A percentile compares a stretch with the other conserved stretches of the same genome.
phyloP scores from a whole-genome alignment of 2,797 vertebrate genomes.

The Valencia hispanica region DNA sequence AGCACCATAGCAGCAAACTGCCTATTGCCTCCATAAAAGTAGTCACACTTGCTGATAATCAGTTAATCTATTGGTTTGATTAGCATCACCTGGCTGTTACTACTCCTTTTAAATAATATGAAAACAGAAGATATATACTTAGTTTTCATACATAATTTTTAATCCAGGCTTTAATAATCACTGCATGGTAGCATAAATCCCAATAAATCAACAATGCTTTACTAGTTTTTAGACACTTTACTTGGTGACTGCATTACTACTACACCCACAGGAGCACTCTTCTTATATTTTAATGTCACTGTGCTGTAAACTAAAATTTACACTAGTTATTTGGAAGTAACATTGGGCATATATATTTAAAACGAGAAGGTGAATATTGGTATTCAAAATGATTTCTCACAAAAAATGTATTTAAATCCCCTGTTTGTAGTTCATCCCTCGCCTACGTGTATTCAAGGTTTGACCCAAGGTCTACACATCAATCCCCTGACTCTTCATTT shows the following conservation, averaged over 20 bases:
- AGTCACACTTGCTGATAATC: background rate
- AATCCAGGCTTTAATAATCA: background rate
- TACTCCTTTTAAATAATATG: background rate
- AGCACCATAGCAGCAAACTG: too few species aligned
- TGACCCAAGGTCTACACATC: conserved; percentile 6
- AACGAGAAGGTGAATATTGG: background rate
- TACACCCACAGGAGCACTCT: background rate
- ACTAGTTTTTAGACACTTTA: background rate
- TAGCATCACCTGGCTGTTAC: background rate
- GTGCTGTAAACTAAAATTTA: background rate
- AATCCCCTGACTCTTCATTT: conserved; percentile 9
- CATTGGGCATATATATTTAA: background rate
- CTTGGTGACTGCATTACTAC: background rate
- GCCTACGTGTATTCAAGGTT: background rate
- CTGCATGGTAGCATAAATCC: background rate
- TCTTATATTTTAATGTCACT: background rate
- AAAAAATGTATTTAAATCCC: background rate
- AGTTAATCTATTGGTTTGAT: background rate
- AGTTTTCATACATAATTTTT: background rate
- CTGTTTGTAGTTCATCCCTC: background rate
- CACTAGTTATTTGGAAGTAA: background rate
- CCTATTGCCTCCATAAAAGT: background rate
- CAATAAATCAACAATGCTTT: background rate
- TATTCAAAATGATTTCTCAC: background rate
- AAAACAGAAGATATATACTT: background rate